Conservation (phyloP, 1,140 invertebrate genomes). For the Cylas formicarius region DNA sequence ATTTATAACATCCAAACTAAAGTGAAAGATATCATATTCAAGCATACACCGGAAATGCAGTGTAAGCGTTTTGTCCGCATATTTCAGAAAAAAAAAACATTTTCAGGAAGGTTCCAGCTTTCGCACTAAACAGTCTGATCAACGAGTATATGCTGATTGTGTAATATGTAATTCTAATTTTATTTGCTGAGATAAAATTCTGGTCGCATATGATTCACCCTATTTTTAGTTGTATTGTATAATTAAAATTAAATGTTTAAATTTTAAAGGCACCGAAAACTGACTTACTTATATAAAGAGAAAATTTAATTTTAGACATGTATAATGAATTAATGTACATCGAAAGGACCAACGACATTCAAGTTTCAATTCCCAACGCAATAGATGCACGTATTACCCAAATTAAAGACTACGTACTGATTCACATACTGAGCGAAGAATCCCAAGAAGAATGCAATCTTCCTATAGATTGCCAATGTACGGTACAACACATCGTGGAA, state of each 20-base stretch:
- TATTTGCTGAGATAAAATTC: too few relatives aligned
- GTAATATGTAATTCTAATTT: too few relatives aligned
- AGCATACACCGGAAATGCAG: conserved; percentile 12
- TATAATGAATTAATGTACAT: conserved; percentile 35
- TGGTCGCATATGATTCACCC: too few relatives aligned
- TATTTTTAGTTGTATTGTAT: too few relatives aligned
- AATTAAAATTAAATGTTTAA: too few relatives aligned
- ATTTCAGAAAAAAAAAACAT: too few relatives aligned
- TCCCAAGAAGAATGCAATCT: conserved; percentile 29
- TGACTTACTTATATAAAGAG: background rate
- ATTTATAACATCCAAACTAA: conserved; percentile 17
- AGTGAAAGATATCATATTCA: conserved; percentile 18
- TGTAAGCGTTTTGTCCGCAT: conserved; percentile 12
- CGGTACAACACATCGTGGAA: conserved; percentile 29
- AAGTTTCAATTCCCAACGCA: conserved; percentile 26
- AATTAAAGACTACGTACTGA: conserved; percentile 26
- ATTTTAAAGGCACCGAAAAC: too few relatives aligned
- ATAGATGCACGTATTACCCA: conserved; percentile 22
- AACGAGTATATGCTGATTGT: too few relatives aligned
- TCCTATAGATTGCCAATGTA: conserved; percentile 30
- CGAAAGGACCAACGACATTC: conserved; percentile 29
- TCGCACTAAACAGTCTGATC: too few relatives aligned
- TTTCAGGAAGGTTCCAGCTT: too few relatives aligned
- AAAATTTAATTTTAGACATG: conserved; percentile 25
- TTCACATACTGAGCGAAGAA: conserved; percentile 29